Evolutionary conservation across 2,888 invertebrate genomes (phyloP), one percentile per base, ranked within the genome.

Genomic region (Scaptomyza cyrtandrae): DNA sequence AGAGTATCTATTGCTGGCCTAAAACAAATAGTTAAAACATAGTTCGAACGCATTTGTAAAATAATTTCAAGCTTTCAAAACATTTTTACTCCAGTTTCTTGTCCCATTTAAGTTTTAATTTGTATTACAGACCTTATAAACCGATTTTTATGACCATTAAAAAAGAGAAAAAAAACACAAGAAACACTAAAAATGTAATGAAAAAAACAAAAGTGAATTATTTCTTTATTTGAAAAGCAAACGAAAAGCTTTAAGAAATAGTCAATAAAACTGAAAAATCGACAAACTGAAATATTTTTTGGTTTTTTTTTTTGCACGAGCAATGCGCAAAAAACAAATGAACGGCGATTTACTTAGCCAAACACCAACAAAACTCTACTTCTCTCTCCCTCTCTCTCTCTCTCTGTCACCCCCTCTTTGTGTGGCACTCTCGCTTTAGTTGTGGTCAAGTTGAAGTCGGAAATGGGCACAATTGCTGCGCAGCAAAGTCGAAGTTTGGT

Each of bases 381-480:
- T 0, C 46, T 6, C 27, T 29, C 16, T 27, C 27, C 33, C 14
- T 0, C 11, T 10, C 29, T n/a, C 14, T 46, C 31, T 11, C 29
- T 27, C 19, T 14, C 54, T 6, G 0, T 56, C 54, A 39, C 50
- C 19, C 33, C 50, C 16, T 13, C 13, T 14, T 19, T 3, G 1
- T 29, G 13, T 68, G 24, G 56, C 67, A 70, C 71, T 75, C 76
- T 71, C 71, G 58, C 71, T 75, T 74, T 55, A 68, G 54, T 57
- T 71, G 73, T 82, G 86, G 86, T 83, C 83, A 83, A 82, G 83
- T 77, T 83, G 86, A 76, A 77, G 83, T 86, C 84, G 83, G 84
- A 83, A 83, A 83, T 83, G 86, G 83, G 82, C 83, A 83, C 86
- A 79, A 79, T 62, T 53, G 56, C 56, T 19, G 0, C 19, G 55